A percentile compares a stretch with the other conserved stretches of the same genome.
phyloP scores from a whole-genome alignment of 2,113 vertebrate species.

The Mesocricetus auratus region DNA sequence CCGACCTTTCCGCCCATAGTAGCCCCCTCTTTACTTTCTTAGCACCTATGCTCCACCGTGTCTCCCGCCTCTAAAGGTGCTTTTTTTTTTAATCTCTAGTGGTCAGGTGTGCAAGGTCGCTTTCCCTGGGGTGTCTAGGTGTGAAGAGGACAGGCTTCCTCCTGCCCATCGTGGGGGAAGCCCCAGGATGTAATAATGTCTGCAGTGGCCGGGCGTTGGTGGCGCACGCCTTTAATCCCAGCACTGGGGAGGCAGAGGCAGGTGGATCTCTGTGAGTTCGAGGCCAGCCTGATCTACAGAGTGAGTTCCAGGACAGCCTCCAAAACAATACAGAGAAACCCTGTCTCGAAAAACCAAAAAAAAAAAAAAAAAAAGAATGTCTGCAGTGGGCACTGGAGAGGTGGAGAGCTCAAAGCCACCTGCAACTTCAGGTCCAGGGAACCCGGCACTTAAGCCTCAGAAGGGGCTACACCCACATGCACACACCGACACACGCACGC shows the following conservation, averaged over 20 bases:
- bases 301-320: too few species aligned
- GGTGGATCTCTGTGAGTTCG: too few species aligned
- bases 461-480: not conserved
- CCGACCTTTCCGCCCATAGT: not conserved
- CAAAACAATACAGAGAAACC: too few species aligned
- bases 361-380: too few species aligned
- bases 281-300: too few species aligned
- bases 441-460: not conserved
- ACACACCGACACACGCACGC: not conserved
- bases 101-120: not conserved
- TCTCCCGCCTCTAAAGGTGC: not conserved
- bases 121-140: not conserved
- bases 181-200: not conserved
- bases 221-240: too few species aligned
- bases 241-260: not conserved
- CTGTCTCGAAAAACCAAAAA: too few species aligned
- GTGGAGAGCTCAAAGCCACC: not conserved
- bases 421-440: not conserved
- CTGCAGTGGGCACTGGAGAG: not conserved
- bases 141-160: not conserved
- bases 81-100: not conserved
- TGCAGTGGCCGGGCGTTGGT: too few species aligned
- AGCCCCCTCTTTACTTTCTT: not conserved
- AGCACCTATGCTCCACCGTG: not conserved
- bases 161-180: too few species aligned